Conservation (phyloP, 1,140 invertebrate genomes). For the Papilio helenus region DNA sequence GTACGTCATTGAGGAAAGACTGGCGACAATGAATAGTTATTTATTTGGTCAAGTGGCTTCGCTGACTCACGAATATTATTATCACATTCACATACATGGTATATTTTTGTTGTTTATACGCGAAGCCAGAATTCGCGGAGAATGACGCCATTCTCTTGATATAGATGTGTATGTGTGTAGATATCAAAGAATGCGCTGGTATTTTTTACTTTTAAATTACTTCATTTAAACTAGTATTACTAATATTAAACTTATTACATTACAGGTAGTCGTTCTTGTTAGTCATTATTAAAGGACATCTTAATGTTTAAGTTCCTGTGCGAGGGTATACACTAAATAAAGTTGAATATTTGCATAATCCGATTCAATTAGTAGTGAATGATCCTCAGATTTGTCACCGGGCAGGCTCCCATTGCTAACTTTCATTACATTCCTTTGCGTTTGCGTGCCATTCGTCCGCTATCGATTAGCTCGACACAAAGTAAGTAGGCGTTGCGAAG, state of each 20-base stretch:
- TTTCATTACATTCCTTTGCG: conserved; percentile 49
- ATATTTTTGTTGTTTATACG: conserved; percentile 68
- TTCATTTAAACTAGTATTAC: neutral
- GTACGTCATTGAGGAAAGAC: conserved; percentile 61
- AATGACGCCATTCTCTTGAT: conserved; percentile 71
- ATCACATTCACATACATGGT: conserved; percentile 71
- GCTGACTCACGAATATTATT: conserved; percentile 79
- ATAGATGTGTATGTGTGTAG: conserved; percentile 47
- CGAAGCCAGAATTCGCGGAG: conserved; percentile 63
- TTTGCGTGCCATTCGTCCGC: conserved; percentile 52
- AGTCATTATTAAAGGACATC: too few relatives aligned
- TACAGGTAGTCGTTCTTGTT: neutral
- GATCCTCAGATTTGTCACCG: conserved; percentile 14
- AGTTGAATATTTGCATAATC: neutral
- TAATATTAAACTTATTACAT: neutral
- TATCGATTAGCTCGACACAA: conserved; percentile 54
- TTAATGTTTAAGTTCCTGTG: too few relatives aligned
- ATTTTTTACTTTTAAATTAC: conserved; percentile 27
- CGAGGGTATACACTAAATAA: neutral
- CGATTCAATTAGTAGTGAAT: neutral
- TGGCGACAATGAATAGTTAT: conserved; percentile 70
- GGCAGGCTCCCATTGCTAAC: conserved; percentile 29
- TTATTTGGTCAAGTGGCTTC: conserved; percentile 79
- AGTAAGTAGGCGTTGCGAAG: conserved; percentile 60
- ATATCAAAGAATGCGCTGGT: conserved; percentile 1